Base-by-base conservation (phyloP, 2,797 vertebrate genomes). In the Phoebastria nigripes region DNA sequence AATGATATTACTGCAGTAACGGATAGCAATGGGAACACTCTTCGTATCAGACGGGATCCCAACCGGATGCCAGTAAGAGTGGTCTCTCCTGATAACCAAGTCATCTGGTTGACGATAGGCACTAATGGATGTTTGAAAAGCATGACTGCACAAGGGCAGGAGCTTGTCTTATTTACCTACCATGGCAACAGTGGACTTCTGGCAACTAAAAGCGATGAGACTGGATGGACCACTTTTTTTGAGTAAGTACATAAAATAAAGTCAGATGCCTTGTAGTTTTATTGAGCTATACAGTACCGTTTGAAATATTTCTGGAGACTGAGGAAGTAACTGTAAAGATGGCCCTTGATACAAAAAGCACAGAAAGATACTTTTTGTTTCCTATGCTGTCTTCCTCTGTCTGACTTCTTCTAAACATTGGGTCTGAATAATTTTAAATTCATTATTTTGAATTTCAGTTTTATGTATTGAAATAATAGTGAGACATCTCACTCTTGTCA, bases 141-240 rank as follows among this genome's bases (percentile, higher is more conserved):
- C 85, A 99, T 99, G 93, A 99, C 99, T 2, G 98, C 99, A 1
- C 99, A 99, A 97, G 99, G 99, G 15, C 98, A 98, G 87, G 99
- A 99, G 91, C 97, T 99, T 41, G 99, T 99, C 80, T 97, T 99
- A 77, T 98, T 99, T 78, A 99, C 99, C 9, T 99, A 99, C 97
- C 99, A 99, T 8, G 99, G 99, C 63, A 99, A 98, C 90, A 99
- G 99, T 15, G 99, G 99, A 18, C 99, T 99, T 66, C 96, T 99
- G 92, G 99, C 99, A 66, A 99, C 99, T 8, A 99, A 99, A 98
- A 99, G 99, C 0, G 99, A 99, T 22, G 98, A 99, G 96, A 99
- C 99, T 35, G 99, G 99, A 83, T 99, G 99, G 99, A 99, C 99
- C 8, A 99, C 99, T 6, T 99, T 99, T 97, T 99, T 99, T 89